Conservation (phyloP, 2,113 vertebrate species). For the Pseudorectes ferrugineus region DNA sequence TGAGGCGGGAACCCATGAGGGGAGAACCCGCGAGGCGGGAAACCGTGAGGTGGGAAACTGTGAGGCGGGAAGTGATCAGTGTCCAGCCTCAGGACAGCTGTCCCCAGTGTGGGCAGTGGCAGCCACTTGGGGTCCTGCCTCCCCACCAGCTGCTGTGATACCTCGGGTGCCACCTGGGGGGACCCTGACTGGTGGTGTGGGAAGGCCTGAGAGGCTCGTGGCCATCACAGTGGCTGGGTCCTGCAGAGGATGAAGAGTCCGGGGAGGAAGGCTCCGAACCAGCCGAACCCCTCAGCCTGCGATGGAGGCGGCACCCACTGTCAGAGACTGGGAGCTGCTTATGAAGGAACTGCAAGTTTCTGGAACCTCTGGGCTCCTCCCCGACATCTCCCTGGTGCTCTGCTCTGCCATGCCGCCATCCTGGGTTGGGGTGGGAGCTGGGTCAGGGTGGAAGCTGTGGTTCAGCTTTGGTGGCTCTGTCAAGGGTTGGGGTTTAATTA, state of each 20-base stretch:
- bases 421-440: not conserved
- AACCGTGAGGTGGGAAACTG: rapidly evolving
- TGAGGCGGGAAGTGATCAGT: rapidly evolving
- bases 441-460: not conserved
- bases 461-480: not conserved
- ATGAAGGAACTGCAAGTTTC: not conserved
- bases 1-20: rapidly evolving
- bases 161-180: not conserved
- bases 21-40: rapidly evolving
- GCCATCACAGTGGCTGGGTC: not conserved
- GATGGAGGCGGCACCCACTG: rapidly evolving
- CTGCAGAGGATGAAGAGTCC: rapidly evolving
- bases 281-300: rapidly evolving
- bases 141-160: not conserved
- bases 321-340: not conserved
- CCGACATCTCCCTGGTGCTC: not conserved
- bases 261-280: not conserved
- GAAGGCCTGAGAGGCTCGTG: rapidly evolving
- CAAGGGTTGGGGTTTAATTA: not conserved
- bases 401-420: rapidly evolving
- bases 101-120: rapidly evolving
- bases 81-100: no score
- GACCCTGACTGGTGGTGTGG: rapidly evolving
- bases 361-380: not conserved
- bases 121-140: not conserved